Base-by-base conservation (phyloP, 2,888 invertebrate species). In the Galeopsomyia nigrocyanea region DNA sequence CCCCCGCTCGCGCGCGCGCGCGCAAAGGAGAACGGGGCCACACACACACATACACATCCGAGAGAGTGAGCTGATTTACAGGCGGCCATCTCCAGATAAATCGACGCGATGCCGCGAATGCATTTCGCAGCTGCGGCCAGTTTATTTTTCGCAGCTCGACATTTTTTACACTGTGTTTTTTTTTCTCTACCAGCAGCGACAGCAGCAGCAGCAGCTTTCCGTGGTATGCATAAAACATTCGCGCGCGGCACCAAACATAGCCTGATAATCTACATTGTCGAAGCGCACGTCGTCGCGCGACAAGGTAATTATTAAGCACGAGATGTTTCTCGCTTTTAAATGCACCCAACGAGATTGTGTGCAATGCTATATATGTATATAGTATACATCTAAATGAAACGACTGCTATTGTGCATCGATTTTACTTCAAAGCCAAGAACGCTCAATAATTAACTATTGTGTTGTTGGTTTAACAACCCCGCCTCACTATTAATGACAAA, bases 1-100 rank as follows among this genome's bases (percentile, higher is more conserved):
- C 60, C 39, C 26, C 49, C 49, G 13, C 21, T 51, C 14, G n/a
- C 47, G 16, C n/a, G 14, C 2, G 26, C 26, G 10, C 5, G 7
- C 10, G 39, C 39, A 39, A 39, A 39, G 39, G 39, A 53, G 53
- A 53, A 53, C 17, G 53, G n/a, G 53, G 53, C 53, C 53, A 53
- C 17, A 19, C 17, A 19, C 39, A 39, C 39, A 39, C 10, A 3
- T 7, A 39, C 39, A 10, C 39, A 7, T 7, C 66, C 21, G 77
- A 80, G 79, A 77, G 79, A 78, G 69, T 68, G 21, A 64, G 73
- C 74, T 80, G 81, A 80, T 81, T 81, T 80, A 80, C 79, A 77
- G 77, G 70, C 65, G 58, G 75, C 78, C 63, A 57, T 68, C 61
- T 61, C 50, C 21, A 69, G 73, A 73, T 73, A 73, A 73, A 73